Evolutionary conservation across 2,888 invertebrate species (phyloP).

Genomic region (Cybosia mesomella): DNA sequence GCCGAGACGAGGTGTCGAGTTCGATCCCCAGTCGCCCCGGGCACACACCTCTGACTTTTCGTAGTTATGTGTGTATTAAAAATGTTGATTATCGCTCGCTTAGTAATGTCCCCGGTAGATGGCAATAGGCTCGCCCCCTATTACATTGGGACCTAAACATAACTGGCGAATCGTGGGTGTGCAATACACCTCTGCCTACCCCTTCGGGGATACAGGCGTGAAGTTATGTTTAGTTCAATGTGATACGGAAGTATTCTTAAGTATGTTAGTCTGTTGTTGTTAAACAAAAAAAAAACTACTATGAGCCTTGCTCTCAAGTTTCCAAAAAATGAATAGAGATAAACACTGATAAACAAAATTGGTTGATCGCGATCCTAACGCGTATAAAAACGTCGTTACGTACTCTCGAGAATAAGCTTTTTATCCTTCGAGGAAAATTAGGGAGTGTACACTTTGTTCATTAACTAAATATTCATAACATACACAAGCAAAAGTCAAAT

Average conservation of each 20-base stretch:
- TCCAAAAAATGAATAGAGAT: not conserved
- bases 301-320: not conserved
- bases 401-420: conserved; percentile 47
- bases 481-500: conserved; percentile 31
- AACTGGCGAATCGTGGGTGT: too few relatives aligned
- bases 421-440: conserved; percentile 40
- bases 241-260: not conserved
- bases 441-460: conserved; percentile 42
- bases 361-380: not conserved
- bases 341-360: not conserved
- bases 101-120: too few relatives aligned
- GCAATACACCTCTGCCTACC: too few relatives aligned
- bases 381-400: conserved; percentile 34
- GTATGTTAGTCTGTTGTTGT: not conserved
- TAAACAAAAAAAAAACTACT: not conserved
- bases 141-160: too few relatives aligned
- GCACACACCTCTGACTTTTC: too few relatives aligned
- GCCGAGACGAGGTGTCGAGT: too few relatives aligned
- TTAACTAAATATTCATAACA: conserved; percentile 55
- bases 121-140: too few relatives aligned
- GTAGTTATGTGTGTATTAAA: too few relatives aligned
- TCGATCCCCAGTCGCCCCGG: too few relatives aligned
- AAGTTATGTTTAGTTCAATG: too few relatives aligned
- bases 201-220: too few relatives aligned
- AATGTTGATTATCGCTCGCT: too few relatives aligned